These are phyloP conservation scores for Nematolebias whitei DNA, from an alignment of 2,113 vertebrate species.

Conservation along the genomic window DNA sequence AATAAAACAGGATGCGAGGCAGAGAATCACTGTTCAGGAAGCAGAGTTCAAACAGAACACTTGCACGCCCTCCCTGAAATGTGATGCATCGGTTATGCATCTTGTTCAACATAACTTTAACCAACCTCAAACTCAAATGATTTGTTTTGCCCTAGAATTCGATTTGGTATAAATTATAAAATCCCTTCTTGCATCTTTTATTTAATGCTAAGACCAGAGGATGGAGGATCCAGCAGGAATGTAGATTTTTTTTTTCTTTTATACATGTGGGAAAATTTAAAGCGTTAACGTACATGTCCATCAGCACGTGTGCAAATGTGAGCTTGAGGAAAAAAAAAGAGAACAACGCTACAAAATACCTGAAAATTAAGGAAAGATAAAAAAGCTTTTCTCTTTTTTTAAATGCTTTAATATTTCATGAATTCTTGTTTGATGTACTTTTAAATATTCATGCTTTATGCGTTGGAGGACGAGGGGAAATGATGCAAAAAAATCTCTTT, in stretches of 20 bases:
- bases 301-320: constrained; percentile 5
- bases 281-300: constrained; percentile 25
- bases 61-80: constrained; percentile 23
- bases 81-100: constrained; percentile 31
- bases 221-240: constrained; percentile 40
- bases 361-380: constrained; percentile 57
- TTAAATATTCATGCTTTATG: constrained; percentile 81
- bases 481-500: constrained; percentile 68
- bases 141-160: constrained; percentile 40
- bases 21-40: constrained; percentile 14
- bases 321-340: constrained; percentile 16
- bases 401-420: constrained; percentile 80
- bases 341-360: constrained; percentile 44
- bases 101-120: constrained; percentile 43
- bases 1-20: constrained; percentile 40
- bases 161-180: constrained; percentile 54
- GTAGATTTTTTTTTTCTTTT: constrained; percentile 42
- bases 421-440: constrained; percentile 79
- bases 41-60: constrained; percentile 20
- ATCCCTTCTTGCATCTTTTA: constrained; percentile 26
- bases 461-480: constrained; percentile 72
- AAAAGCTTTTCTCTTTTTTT: constrained; percentile 77
- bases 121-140: constrained; percentile 23
- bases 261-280: constrained; percentile 59
- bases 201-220: constrained; percentile 62